These are phyloP conservation scores for Alectoris magna DNA, from an alignment of 2,797 vertebrate species.

Conservation along the genomic window DNA sequence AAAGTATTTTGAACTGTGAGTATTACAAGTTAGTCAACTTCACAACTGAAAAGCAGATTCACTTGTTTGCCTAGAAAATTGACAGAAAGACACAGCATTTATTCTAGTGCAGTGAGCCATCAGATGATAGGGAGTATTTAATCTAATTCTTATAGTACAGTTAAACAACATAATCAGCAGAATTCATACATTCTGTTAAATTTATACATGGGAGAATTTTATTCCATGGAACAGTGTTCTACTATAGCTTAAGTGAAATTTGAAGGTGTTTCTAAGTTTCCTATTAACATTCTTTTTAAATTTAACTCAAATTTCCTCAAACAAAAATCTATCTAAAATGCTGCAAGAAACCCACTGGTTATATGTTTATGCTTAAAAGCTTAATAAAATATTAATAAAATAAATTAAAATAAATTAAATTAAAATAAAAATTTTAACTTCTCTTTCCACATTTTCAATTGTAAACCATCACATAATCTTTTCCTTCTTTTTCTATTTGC, in stretches of 20 bases:
- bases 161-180: background rate
- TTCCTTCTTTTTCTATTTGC: background rate
- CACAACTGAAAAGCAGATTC: background rate
- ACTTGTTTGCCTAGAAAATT: background rate
- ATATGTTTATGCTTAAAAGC: background rate
- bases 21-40: background rate
- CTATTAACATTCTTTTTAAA: background rate
- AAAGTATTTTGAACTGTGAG: background rate
- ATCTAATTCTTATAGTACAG: background rate
- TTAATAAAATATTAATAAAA: background rate
- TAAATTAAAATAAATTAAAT: too few species aligned
- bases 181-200: background rate
- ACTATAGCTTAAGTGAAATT: background rate
- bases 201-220: background rate
- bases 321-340: background rate
- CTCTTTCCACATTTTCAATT: background rate
- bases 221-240: background rate
- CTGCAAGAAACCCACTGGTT: background rate
- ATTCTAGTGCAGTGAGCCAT: background rate
- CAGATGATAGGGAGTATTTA: background rate
- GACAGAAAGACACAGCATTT: background rate
- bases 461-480: fast-evolving
- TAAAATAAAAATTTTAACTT: background rate
- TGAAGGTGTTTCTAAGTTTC: background rate
- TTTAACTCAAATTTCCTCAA: background rate